Evolutionary conservation across 2,113 vertebrate species (phyloP).

Genomic region (Indri indri): DNA sequence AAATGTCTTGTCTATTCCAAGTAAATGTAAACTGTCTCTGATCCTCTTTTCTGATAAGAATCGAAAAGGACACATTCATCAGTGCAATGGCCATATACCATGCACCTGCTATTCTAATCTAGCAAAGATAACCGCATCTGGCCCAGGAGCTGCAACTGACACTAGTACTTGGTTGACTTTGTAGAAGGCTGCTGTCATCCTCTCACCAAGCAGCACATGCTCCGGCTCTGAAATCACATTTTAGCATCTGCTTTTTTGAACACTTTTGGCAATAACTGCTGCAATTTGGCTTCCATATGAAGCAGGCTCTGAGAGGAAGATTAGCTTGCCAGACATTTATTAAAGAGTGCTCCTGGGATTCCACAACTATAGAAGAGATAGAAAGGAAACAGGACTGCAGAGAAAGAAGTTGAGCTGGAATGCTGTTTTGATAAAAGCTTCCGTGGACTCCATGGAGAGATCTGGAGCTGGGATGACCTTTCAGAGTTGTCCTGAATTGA

Average conservation of each 20-base stretch:
- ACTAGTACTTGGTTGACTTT: neutral
- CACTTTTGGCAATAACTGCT: conserved; percentile 2
- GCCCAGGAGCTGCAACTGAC: neutral
- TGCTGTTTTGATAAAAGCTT: neutral
- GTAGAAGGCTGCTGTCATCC: neutral
- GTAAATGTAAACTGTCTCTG: neutral
- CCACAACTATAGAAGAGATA: neutral
- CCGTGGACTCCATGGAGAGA: neutral
- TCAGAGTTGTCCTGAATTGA: neutral
- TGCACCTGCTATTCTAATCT: neutral
- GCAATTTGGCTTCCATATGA: neutral
- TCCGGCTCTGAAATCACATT: neutral
- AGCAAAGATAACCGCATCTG: neutral
- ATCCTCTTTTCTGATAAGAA: neutral
- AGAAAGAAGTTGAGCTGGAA: neutral
- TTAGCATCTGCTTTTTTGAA: conserved; percentile 45
- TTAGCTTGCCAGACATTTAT: conserved; percentile 21
- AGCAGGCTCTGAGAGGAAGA: neutral
- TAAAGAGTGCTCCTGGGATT: neutral
- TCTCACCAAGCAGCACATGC: neutral
- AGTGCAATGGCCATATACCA: no score
- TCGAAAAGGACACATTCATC: neutral
- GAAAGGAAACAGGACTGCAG: neutral
- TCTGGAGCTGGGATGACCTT: neutral
- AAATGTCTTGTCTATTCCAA: neutral